phyloP scores from a whole-genome alignment of 2,888 invertebrate species.

The Doris montereyensis region DNA sequence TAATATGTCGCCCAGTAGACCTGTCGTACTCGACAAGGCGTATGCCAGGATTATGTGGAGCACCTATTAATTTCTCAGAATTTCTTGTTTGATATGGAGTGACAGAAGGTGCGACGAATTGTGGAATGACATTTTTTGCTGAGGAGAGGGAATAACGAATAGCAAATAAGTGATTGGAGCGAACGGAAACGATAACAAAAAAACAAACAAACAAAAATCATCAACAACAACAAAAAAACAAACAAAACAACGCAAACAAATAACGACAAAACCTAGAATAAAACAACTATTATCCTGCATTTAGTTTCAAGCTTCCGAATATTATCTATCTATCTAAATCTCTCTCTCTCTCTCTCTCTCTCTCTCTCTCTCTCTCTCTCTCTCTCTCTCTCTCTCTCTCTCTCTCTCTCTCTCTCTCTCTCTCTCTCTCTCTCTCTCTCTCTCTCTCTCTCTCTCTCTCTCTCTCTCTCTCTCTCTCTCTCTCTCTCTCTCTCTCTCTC shows the following conservation, averaged over 20 bases:
- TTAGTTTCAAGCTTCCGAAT: too few species aligned
- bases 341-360: too few species aligned
- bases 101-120: conserved; percentile 89
- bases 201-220: too few species aligned
- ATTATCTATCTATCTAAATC: neutral
- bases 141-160: too few species aligned
- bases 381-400: neutral
- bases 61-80: conserved; percentile 38
- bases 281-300: too few species aligned
- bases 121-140: too few species aligned
- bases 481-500: neutral
- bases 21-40: conserved; percentile 92
- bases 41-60: conserved; percentile 86
- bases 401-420: conserved; percentile 4
- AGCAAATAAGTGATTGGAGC: too few species aligned
- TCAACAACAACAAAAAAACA: too few species aligned
- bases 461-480: neutral
- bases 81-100: conserved; percentile 83
- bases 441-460: neutral
- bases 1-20: conserved; percentile 79
- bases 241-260: too few species aligned
- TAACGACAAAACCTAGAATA: too few species aligned
- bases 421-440: neutral
- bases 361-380: neutral
- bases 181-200: too few species aligned